These are phyloP conservation scores for Brachylomia viminalis DNA, from an alignment of 2,888 invertebrate species.

Conservation along the genomic window DNA sequence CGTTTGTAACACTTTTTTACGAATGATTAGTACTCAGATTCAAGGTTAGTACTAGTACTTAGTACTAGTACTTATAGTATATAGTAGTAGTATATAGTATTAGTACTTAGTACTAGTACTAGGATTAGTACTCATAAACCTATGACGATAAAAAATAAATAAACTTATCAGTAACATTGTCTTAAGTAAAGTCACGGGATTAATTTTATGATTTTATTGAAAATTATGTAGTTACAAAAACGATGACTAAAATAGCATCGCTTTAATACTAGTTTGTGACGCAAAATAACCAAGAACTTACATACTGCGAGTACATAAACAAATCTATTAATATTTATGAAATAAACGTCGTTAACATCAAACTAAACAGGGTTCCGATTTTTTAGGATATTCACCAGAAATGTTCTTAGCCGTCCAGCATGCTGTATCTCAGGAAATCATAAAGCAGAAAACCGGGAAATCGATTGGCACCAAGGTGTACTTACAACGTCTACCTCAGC, in stretches of 20 bases:
- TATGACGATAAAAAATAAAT: conserved; percentile 30
- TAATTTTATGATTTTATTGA: too few species aligned
- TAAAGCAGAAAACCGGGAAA: conserved; percentile 82
- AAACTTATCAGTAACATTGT: conserved; percentile 22
- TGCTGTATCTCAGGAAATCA: conserved; percentile 85
- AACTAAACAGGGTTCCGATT: conserved; percentile 26
- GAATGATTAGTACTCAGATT: conserved; percentile 9
- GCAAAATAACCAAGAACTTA: conserved; percentile 10
- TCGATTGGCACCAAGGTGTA: conserved; percentile 83
- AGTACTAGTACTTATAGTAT: too few species aligned
- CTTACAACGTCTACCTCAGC: conserved; percentile 93
- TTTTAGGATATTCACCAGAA: conserved; percentile 85
- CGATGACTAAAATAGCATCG: conserved; percentile 12
- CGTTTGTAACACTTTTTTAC: conserved; percentile 14
- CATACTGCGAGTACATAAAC: conserved; percentile 23
- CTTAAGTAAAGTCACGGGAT: conserved; percentile 16
- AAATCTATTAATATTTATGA: conserved; percentile 31
- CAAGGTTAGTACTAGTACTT: too few species aligned
- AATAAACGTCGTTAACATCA: not conserved
- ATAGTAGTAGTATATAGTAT: too few species aligned
- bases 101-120: too few species aligned
- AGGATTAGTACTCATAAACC: too few species aligned
- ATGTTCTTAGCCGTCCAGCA: conserved; percentile 87
- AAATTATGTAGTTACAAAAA: conserved; percentile 40
- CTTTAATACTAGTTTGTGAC: not conserved